Conservation (phyloP, 2,797 vertebrate species). For the Hylomyscus alleni region DNA sequence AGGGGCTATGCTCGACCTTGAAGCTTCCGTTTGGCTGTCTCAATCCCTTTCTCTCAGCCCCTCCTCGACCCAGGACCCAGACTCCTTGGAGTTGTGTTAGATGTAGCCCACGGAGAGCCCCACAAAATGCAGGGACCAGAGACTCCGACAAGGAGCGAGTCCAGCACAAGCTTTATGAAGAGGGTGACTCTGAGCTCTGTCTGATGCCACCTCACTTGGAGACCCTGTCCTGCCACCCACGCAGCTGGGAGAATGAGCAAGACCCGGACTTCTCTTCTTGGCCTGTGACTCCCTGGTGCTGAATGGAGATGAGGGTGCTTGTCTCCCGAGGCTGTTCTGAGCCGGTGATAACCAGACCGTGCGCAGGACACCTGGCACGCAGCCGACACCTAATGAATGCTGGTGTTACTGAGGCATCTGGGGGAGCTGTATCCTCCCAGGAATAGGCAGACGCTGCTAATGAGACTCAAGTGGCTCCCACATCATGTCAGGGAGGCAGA, state of each 20-base stretch:
- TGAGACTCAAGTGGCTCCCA: neutral
- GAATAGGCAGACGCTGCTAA: neutral
- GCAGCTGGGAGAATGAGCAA: neutral
- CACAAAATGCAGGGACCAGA: neutral
- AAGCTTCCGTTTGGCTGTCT: neutral
- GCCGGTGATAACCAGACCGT: neutral
- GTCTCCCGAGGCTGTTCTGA: neutral
- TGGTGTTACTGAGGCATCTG: neutral
- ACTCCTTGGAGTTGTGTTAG: neutral
- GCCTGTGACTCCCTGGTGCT: neutral
- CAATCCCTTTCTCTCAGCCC: neutral
- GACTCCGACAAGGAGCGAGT: neutral
- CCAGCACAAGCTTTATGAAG: neutral
- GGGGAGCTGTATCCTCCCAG: slow-evolving; percentile 13
- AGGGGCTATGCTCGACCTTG: neutral
- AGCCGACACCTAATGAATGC: neutral
- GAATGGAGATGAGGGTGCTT: neutral
- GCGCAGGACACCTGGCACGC: neutral
- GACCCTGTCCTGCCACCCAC: neutral
- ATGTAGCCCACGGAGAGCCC: neutral
- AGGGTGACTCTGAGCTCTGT: neutral
- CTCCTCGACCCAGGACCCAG: neutral
- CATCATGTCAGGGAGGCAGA: neutral
- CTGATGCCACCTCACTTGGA: neutral
- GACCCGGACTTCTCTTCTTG: neutral